These are phyloP conservation scores for Eupelmus urozonus DNA, from an alignment of 2,888 invertebrate genomes.

Conservation along the genomic window DNA sequence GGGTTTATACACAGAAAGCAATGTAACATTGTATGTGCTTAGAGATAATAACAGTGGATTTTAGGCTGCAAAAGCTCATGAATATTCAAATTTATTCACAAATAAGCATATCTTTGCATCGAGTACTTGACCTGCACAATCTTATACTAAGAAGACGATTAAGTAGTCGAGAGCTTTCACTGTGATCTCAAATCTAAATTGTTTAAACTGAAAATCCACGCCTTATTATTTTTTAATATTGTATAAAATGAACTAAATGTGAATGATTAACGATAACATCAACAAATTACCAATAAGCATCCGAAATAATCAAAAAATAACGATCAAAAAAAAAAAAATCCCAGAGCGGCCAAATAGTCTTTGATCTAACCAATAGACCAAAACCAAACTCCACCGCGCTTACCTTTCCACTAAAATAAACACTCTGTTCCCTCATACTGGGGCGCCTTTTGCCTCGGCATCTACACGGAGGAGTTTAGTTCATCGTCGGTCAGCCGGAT, in stretches of 20 bases:
- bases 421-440: neutral
- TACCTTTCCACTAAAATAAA: neutral
- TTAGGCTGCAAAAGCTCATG: neutral
- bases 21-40: too few relatives aligned
- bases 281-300: too few relatives aligned
- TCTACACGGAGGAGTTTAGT: constrained; percentile 43
- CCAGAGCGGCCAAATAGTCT: neutral
- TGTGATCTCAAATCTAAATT: too few relatives aligned
- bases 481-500: constrained; percentile 37
- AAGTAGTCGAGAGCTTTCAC: neutral
- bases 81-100: constrained; percentile 4
- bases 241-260: too few relatives aligned
- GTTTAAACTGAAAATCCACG: too few relatives aligned
- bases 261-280: too few relatives aligned
- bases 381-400: too few relatives aligned
- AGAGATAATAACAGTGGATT: neutral
- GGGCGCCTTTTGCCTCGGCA: neutral
- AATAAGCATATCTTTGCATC: neutral
- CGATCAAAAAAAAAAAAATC: neutral
- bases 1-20: too few relatives aligned
- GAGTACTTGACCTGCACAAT: too few relatives aligned
- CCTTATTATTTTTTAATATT: too few relatives aligned
- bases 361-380: too few relatives aligned
- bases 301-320: neutral
- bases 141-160: too few relatives aligned